Conservation (phyloP, 2,888 invertebrate species). For the Ditylenchus weischeri region DNA sequence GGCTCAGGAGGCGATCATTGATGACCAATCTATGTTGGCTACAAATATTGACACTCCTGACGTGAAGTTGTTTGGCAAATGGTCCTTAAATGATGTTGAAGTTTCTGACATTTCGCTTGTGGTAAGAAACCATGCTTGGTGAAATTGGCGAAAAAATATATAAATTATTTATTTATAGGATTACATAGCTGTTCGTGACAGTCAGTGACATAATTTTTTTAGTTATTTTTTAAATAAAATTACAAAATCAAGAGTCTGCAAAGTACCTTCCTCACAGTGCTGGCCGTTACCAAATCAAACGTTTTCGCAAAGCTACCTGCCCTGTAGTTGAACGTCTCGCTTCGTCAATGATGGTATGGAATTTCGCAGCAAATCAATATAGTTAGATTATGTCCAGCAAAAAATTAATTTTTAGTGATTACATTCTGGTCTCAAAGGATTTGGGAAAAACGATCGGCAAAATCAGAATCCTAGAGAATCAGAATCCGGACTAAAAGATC, state of each 20-base stretch:
- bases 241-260: slow-evolving; percentile 70
- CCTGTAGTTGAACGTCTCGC: slow-evolving; percentile 97
- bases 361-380: too few species aligned
- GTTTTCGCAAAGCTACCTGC: slow-evolving; percentile 98
- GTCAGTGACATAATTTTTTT: too few species aligned
- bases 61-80: slow-evolving; percentile 90
- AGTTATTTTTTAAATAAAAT: too few species aligned
- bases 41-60: slow-evolving; percentile 66
- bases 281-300: slow-evolving; percentile 82
- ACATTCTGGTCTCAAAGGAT: too few species aligned
- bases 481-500: too few species aligned
- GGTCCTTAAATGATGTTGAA: slow-evolving; percentile 85
- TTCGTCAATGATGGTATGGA: slow-evolving; percentile 82
- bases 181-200: slow-evolving; percentile 71
- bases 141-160: too few species aligned
- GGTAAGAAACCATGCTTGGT: slow-evolving; percentile 61
- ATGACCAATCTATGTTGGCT: slow-evolving; percentile 4
- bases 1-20: not conserved
- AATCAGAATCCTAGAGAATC: too few species aligned
- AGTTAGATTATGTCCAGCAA: too few species aligned
- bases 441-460: too few species aligned
- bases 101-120: slow-evolving; percentile 95
- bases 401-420: too few species aligned
- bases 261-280: slow-evolving; percentile 97
- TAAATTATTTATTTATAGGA: slow-evolving; percentile 57